Evolutionary conservation across 1,140 invertebrate species (phyloP).

Genomic region (Episyrphus balteatus): DNA sequence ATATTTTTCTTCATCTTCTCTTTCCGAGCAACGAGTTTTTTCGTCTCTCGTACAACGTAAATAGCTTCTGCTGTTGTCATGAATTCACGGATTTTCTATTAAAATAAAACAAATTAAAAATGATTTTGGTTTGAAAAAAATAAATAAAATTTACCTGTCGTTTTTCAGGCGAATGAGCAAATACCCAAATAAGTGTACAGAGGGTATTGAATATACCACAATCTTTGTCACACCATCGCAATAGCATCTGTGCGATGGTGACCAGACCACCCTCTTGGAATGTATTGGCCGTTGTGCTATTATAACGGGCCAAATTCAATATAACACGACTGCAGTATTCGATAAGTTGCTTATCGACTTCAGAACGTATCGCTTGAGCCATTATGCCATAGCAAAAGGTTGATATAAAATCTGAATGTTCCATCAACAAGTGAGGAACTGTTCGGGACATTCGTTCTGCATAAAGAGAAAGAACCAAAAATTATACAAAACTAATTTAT

Average conservation of each 20-base stretch:
- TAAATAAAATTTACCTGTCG: constrained; percentile 34
- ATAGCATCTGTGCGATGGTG: constrained; percentile 40
- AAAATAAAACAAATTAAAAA: not conserved
- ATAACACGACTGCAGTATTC: constrained; percentile 34
- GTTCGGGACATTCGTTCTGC: constrained; percentile 31
- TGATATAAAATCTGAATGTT: constrained; percentile 29
- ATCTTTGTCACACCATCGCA: constrained; percentile 52
- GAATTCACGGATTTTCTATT: constrained; percentile 28
- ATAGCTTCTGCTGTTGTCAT: constrained; percentile 32
- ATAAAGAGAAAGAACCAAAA: not conserved
- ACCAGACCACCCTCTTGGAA: constrained; percentile 30
- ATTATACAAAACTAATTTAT: not conserved
- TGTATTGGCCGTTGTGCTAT: constrained; percentile 24
- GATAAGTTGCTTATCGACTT: constrained; percentile 35
- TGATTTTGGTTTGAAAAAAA: not conserved
- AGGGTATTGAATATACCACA: constrained; percentile 46
- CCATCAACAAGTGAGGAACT: constrained; percentile 29
- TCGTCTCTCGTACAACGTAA: constrained; percentile 32
- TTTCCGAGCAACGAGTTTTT: constrained; percentile 32
- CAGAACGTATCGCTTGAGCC: constrained; percentile 35
- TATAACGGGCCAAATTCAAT: constrained; percentile 33
- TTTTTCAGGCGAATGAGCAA: constrained; percentile 44
- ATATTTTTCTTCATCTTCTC: constrained; percentile 35
- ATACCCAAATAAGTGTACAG: constrained; percentile 52
- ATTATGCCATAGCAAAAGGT: constrained; percentile 36